These are phyloP conservation scores for Vidua chalybeata DNA, from an alignment of 2,113 vertebrate genomes.

Conservation along the genomic window DNA sequence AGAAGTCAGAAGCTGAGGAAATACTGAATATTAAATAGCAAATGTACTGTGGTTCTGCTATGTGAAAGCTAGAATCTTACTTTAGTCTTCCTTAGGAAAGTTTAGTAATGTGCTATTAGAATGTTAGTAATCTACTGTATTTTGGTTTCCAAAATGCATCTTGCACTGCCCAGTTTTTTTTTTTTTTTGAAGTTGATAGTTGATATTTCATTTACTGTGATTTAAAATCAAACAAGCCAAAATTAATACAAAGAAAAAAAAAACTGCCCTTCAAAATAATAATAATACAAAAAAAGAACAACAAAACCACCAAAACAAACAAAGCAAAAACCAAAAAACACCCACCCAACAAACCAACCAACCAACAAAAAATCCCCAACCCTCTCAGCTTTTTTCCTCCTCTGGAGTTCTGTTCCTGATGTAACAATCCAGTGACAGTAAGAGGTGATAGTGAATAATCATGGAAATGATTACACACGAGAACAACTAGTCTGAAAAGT, in stretches of 20 bases:
- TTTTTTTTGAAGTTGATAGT: neutral
- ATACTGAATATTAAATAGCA: neutral
- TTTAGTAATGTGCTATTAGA: neutral
- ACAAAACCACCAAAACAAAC: neutral
- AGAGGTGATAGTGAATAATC: neutral
- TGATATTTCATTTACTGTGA: neutral
- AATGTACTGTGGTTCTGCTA: neutral
- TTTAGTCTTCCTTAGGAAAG: neutral
- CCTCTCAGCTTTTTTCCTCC: neutral
- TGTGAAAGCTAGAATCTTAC: neutral
- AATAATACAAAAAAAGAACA: neutral
- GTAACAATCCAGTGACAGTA: neutral
- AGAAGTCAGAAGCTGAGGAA: neutral
- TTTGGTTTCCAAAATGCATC: neutral
- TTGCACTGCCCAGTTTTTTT: neutral
- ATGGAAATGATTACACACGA: neutral
- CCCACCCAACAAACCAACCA: neutral
- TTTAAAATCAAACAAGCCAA: neutral
- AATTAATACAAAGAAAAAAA: neutral
- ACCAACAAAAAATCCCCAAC: neutral
- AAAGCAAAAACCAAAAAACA: neutral
- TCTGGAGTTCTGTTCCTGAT: neutral
- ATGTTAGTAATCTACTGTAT: neutral
- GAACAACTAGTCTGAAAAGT: neutral
- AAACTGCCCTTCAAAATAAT: accelerated